A percentile compares a stretch with the other conserved stretches of the same genome.
These are phyloP conservation scores for Plemyria rubiginata DNA, from an alignment of 2,888 invertebrate species.

Conservation along the genomic window DNA sequence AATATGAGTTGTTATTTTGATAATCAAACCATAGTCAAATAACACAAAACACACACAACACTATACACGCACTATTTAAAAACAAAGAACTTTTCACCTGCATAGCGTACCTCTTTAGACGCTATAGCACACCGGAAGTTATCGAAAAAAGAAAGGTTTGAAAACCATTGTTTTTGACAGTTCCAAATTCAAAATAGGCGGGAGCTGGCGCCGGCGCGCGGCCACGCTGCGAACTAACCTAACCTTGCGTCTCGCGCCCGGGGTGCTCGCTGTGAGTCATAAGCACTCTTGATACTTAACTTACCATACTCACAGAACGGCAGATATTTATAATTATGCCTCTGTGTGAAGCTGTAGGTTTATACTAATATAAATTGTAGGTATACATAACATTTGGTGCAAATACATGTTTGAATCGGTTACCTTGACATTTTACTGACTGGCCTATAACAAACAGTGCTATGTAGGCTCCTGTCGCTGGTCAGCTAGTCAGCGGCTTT, in stretches of 20 bases:
- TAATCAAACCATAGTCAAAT: neutral
- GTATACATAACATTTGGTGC: too few relatives aligned
- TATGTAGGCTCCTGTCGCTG: too few relatives aligned
- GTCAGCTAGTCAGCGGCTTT: too few relatives aligned
- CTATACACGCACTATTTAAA: slow-evolving; percentile 6
- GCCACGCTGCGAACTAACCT: slow-evolving; percentile 83
- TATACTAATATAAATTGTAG: too few relatives aligned
- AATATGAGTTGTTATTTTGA: neutral
- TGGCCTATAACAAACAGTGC: too few relatives aligned
- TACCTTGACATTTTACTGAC: too few relatives aligned
- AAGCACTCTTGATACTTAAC: slow-evolving; percentile 70
- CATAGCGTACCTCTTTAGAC: slow-evolving; percentile 29
- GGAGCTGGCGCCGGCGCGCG: slow-evolving; percentile 74
- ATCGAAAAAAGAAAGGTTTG: slow-evolving; percentile 3
- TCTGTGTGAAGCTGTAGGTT: neutral
- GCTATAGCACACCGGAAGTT: neutral
- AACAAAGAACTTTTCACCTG: slow-evolving; percentile 5
- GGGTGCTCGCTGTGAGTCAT: slow-evolving; percentile 55
- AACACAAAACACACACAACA: neutral
- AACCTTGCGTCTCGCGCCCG: slow-evolving; percentile 70
- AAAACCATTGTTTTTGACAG: slow-evolving; percentile 12
- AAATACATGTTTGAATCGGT: too few relatives aligned
- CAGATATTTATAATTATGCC: neutral
- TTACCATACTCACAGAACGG: neutral
- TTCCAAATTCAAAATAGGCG: slow-evolving; percentile 51